Evolutionary conservation across 2,797 vertebrate species (phyloP), one percentile per base, ranked within the genome.

Genomic region (Cossypha polioptera): DNA sequence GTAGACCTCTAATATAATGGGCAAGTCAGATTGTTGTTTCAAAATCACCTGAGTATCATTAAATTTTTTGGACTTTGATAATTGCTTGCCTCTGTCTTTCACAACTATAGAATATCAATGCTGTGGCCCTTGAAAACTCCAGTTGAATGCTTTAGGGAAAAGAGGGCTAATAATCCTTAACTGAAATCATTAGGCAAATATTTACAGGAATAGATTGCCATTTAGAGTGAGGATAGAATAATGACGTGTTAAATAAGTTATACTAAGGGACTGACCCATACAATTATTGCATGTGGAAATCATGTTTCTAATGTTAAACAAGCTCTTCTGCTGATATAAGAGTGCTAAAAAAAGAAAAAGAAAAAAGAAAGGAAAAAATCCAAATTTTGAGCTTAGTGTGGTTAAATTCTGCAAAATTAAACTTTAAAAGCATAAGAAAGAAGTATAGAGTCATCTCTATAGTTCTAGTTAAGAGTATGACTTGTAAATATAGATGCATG

Each of bases 1-100:
- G 5, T 21, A 73, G 61, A 61, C 12, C 19, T 77, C 58, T 78
- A 83, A 51, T 66, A 28, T 63, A 85, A 83, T 63, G 69, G 17
- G 22, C 5, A 72, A 83, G 83, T 77, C 26, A 72, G 20, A 7
- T 6, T 47, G 22, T 83, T 26, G 16, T 58, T 92, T 80, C 61
- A 78, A 78, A 86, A 81, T 33, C 42, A 77, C 15, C 25, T 54
- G 13, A 75, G 9, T 11, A 51, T 95, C 58, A 29, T 87, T 81
- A 84, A 29, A 43, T 48, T 65, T 93, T 94, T 83, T 81, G 14
- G 62, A 86, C 33, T 62, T 91, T 33, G 36, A 54, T 69, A 88
- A 90, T 65, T 74, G 19, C 40, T 86, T 81, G 16, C 45, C 21
- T 82, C 51, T 89, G 65, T 25, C n/a, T 75, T 87, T 91, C 50